phyloP scores from a whole-genome alignment of 2,113 vertebrate genomes.

The Myiopsitta monachus region DNA sequence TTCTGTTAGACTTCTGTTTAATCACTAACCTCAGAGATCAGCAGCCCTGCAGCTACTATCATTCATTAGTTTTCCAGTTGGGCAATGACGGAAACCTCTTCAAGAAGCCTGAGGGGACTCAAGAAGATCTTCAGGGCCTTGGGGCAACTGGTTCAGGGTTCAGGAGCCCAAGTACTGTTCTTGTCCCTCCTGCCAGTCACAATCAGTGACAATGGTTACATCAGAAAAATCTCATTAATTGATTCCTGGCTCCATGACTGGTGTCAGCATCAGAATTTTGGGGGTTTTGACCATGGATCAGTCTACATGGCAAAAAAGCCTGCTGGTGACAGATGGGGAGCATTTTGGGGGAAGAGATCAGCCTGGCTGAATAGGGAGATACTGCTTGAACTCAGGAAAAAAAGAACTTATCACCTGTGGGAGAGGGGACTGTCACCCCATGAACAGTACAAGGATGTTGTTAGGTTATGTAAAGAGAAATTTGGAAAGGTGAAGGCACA shows the following conservation, averaged over 20 bases:
- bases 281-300: background rate
- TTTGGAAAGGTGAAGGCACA: background rate
- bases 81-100: background rate
- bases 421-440: background rate
- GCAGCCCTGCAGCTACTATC: background rate
- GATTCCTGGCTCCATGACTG: background rate
- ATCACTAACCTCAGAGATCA: background rate
- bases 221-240: background rate
- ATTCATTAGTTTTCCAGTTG: background rate
- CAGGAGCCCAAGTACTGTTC: background rate
- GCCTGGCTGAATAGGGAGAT: background rate
- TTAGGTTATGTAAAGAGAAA: background rate
- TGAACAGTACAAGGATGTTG: background rate
- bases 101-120: background rate
- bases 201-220: background rate
- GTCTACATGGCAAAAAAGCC: background rate
- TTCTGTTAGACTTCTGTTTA: background rate
- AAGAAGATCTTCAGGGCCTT: background rate
- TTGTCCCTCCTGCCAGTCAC: background rate
- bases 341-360: background rate
- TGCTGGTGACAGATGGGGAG: background rate
- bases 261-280: background rate
- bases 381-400: background rate
- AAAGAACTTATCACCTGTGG: background rate
- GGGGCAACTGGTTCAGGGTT: background rate